These are phyloP conservation scores for Cetoscarus ocellatus DNA, from an alignment of 2,797 vertebrate species.

Conservation along the genomic window DNA sequence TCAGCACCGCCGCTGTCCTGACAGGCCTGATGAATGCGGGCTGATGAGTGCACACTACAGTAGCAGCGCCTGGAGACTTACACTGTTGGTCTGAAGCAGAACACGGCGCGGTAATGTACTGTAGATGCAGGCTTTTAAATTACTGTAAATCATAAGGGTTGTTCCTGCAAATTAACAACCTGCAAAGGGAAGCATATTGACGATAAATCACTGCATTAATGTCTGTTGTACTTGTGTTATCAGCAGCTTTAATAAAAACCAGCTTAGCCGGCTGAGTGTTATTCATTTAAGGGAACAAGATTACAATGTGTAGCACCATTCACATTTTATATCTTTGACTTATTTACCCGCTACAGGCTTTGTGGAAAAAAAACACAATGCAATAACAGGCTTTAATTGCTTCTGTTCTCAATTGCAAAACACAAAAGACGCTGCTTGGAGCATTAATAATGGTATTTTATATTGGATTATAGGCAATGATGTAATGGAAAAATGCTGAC, in stretches of 20 bases:
- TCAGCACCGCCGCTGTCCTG: constrained; percentile 54
- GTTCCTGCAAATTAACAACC: constrained; percentile 27
- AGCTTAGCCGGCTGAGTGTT: not conserved
- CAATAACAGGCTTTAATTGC: constrained; percentile 9
- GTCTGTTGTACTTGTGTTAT: constrained; percentile 7
- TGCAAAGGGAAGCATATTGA: constrained; percentile 4
- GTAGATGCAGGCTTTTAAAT: constrained; percentile 17
- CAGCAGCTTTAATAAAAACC: not conserved
- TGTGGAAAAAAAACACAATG: not conserved
- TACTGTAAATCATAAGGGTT: not conserved
- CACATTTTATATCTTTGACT: constrained; percentile 27
- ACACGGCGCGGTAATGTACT: not conserved
- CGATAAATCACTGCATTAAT: constrained; percentile 17
- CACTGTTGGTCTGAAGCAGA: constrained; percentile 6
- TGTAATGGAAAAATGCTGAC: not conserved
- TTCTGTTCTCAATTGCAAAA: constrained; percentile 5
- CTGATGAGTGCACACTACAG: constrained; percentile 49
- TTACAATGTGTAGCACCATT: not conserved
- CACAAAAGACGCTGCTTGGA: constrained; percentile 8
- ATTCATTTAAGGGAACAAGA: constrained; percentile 16
- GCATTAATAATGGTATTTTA: constrained; percentile 12
- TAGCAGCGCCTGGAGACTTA: constrained; percentile 20
- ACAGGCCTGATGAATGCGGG: constrained; percentile 69
- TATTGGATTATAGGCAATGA: not conserved
- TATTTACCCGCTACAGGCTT: constrained; percentile 9